These are phyloP conservation scores for Mustelus asterias DNA, from an alignment of 2,113 vertebrate genomes.

Conservation along the genomic window DNA sequence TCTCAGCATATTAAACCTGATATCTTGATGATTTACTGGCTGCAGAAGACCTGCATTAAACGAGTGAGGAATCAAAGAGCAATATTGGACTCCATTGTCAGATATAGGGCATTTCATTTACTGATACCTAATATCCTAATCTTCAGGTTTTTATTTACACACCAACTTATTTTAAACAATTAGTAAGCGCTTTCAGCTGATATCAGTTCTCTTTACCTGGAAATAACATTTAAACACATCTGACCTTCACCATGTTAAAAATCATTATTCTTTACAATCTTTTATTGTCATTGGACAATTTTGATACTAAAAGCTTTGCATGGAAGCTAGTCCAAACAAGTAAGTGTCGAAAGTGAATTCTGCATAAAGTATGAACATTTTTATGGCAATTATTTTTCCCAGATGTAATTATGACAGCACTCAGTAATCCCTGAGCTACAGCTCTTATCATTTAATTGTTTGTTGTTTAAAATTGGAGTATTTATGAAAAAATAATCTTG, in stretches of 20 bases:
- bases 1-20: neutral
- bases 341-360: neutral
- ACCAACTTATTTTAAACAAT: neutral
- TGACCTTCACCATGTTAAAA: neutral
- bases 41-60: neutral
- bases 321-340: neutral
- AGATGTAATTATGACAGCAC: neutral
- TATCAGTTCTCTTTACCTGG: neutral
- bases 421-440: neutral
- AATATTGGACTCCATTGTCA: neutral
- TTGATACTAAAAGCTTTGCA: neutral
- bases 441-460: neutral
- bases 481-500: neutral
- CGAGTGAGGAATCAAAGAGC: neutral
- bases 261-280: neutral
- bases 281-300: neutral
- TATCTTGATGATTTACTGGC: neutral
- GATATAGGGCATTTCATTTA: neutral
- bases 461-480: neutral
- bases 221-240: neutral
- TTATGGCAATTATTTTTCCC: neutral
- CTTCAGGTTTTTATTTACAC: neutral
- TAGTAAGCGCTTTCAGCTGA: neutral
- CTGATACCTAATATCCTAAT: constrained; percentile 7
- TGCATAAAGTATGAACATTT: neutral